Conservation (phyloP, 2,888 invertebrate species). For the Byasa hedistus region DNA sequence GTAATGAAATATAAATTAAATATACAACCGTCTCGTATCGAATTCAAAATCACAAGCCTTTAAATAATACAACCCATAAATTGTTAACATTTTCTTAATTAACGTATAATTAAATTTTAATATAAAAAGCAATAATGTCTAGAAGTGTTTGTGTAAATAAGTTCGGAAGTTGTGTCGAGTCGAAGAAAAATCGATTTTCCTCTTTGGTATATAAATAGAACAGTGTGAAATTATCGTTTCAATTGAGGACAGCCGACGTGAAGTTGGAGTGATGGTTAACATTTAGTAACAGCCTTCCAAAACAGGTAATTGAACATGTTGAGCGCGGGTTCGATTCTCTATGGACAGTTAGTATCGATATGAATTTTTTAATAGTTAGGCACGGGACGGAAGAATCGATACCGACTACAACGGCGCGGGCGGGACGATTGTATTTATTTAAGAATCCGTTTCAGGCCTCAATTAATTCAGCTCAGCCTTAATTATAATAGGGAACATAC, state of each 20-base stretch:
- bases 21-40: too few relatives aligned
- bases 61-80: conserved; percentile 17
- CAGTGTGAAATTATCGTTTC: conserved; percentile 1
- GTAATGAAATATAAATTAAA: not conserved
- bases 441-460: conserved; percentile 34
- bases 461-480: conserved; percentile 30
- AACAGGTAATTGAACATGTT: conserved; percentile 37
- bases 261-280: conserved; percentile 6
- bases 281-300: conserved; percentile 15
- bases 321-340: conserved; percentile 56
- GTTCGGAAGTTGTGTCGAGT: too few relatives aligned
- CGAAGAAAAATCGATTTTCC: conserved; percentile 7
- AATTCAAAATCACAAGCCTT: conserved; percentile 59
- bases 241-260: not conserved
- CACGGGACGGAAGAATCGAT: conserved; percentile 76
- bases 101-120: too few relatives aligned
- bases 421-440: conserved; percentile 48
- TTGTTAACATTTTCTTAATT: too few relatives aligned
- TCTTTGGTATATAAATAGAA: not conserved
- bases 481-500: conserved; percentile 26
- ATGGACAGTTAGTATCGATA: conserved; percentile 59
- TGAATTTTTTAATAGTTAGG: conserved; percentile 74
- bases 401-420: conserved; percentile 56
- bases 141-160: too few relatives aligned
- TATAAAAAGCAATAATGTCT: too few relatives aligned